Evolutionary conservation across 1,140 invertebrate genomes (phyloP).

Genomic region (Papilio polytes): DNA sequence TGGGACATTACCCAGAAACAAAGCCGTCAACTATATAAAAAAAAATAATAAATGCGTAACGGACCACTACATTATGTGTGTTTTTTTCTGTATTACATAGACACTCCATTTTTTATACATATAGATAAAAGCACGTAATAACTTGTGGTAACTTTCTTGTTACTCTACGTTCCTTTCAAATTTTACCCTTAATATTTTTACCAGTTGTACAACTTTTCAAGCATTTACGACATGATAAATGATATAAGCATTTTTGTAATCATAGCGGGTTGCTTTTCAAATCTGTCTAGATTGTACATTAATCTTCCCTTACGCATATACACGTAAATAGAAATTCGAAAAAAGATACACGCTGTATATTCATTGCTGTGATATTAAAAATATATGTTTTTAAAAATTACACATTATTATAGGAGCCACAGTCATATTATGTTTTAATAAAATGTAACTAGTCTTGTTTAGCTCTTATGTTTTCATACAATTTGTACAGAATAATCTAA

Average conservation of each 20-base stretch:
- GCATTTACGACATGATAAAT: background rate
- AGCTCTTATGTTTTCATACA: no score
- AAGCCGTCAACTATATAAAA: no score
- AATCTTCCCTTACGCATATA: background rate
- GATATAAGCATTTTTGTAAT: conserved; percentile 13
- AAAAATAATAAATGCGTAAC: no score
- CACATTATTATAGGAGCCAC: no score
- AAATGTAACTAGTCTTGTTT: no score
- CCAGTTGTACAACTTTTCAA: background rate
- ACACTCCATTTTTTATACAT: no score
- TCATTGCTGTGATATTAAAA: background rate
- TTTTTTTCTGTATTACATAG: no score
- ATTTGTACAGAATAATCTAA: no score
- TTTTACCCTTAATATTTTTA: background rate
- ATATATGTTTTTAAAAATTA: background rate
- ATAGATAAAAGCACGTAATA: no score
- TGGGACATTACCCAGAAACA: no score
- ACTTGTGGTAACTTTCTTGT: background rate
- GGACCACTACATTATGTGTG: no score
- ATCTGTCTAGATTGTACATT: conserved; percentile 18
- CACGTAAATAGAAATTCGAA: background rate
- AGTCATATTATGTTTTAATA: no score
- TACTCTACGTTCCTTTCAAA: background rate
- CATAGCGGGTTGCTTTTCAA: conserved; percentile 26
- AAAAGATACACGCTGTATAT: background rate